Percentiles rank a stretch among this genome's conserved stretches.
These are phyloP conservation scores for Helicoverpa assulta DNA, from an alignment of 2,888 invertebrate species.

Conservation along the genomic window DNA sequence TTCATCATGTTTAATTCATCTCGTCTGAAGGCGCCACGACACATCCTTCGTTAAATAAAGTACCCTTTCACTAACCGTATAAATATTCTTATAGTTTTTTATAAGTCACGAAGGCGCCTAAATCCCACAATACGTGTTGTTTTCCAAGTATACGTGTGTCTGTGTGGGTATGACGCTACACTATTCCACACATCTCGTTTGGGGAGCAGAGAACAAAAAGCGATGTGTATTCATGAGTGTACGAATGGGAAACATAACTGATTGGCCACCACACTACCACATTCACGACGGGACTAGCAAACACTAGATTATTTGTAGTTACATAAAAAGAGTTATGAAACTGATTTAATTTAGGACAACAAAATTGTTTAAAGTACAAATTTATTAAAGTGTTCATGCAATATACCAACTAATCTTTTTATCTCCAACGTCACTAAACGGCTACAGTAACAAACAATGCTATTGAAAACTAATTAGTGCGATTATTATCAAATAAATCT, in stretches of 20 bases:
- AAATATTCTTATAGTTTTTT: conserved; percentile 53
- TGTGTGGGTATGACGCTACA: conserved; percentile 16
- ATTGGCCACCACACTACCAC: conserved; percentile 39
- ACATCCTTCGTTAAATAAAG: conserved; percentile 48
- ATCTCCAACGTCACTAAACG: not conserved
- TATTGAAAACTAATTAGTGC: conserved; percentile 37
- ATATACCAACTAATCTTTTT: not conserved
- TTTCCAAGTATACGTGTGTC: conserved; percentile 25
- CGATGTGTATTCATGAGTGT: conserved; percentile 46
- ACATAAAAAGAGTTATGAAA: too few relatives aligned
- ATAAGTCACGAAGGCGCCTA: conserved; percentile 39
- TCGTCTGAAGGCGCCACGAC: conserved; percentile 37
- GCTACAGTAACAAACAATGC: conserved; percentile 9
- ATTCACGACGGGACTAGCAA: not conserved
- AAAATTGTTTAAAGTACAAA: too few relatives aligned
- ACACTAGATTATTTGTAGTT: not conserved
- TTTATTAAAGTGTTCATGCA: too few relatives aligned
- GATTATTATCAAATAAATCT: conserved; percentile 41
- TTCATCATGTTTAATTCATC: conserved; percentile 60
- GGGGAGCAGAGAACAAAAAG: conserved; percentile 30
- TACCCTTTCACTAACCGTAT: conserved; percentile 38
- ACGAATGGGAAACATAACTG: conserved; percentile 37
- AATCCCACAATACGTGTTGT: conserved; percentile 35
- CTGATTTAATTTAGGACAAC: not conserved
- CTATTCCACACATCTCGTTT: conserved; percentile 32